phyloP scores from a whole-genome alignment of 2,888 invertebrate species.

The Teleogryllus oceanicus region DNA sequence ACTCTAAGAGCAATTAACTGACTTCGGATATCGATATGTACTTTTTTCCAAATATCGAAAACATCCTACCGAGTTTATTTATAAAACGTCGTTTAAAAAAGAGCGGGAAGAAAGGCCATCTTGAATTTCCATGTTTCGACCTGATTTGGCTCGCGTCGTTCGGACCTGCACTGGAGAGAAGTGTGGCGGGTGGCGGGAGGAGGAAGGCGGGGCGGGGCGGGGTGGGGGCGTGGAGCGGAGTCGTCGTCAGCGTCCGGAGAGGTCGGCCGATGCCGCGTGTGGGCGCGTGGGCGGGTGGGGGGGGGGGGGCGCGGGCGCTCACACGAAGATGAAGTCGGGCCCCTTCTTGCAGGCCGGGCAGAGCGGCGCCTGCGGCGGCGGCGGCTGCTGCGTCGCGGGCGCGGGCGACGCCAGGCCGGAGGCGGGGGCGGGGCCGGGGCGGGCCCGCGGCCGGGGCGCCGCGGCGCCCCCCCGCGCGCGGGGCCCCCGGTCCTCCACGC shows the following conservation, averaged over 20 bases:
- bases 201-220: background rate
- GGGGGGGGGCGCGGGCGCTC: slow-evolving; percentile 29
- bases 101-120: too few species aligned
- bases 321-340: slow-evolving; percentile 47
- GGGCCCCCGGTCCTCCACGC: slow-evolving; percentile 67
- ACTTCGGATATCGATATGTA: too few species aligned
- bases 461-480: slow-evolving; percentile 79
- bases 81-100: too few species aligned
- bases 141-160: too few species aligned
- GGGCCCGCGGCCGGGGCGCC: slow-evolving; percentile 36
- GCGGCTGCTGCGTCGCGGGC: background rate
- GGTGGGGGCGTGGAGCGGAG: background rate
- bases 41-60: too few species aligned
- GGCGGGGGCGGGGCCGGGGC: slow-evolving; percentile 31
- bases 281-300: background rate
- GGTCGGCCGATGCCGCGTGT: background rate
- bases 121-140: too few species aligned
- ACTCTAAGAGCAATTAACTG: too few species aligned
- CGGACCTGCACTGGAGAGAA: too few species aligned
- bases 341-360: slow-evolving; percentile 45
- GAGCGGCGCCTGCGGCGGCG: background rate
- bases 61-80: too few species aligned
- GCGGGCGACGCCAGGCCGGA: background rate
- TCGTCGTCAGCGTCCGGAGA: background rate
- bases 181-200: too few species aligned